Evolutionary conservation across 2,113 vertebrate genomes (phyloP), one percentile per base, ranked within the genome.

Genomic region (Stigmatopora nigra): DNA sequence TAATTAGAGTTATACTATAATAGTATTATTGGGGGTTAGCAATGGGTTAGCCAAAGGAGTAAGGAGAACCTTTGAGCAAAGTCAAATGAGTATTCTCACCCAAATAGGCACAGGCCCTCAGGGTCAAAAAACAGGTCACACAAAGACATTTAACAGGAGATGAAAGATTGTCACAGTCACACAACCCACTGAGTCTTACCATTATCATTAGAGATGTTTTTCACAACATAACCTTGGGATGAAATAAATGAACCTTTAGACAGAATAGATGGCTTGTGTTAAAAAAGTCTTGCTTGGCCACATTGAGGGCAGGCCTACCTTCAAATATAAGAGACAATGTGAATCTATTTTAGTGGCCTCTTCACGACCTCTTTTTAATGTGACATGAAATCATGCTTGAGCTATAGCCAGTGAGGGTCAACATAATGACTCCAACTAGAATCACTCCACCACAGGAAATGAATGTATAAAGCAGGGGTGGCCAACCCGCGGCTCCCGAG

Each of bases 131-230:
- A 71, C 35, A 79, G 82, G 79, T 83, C 79, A 76, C 19, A n/a
- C 67, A 35, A 65, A 81, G 74, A 81, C 80, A 72, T 82, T 76
- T 80, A 75, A 72, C 11, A 6, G 71, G 78, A 69, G 66, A 80
- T 82, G 77, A 81, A 78, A 78, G 71, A 84, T 84, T 35, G 46
- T 70, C 74, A 68, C 65, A 74, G 77, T 81, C 71, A 82, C 77
- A 78, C 69, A 78, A 76, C 81, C 82, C 78, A 76, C 83, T 78
- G 83, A 79, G 83, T 81, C 81, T 80, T 67, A 68, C 82, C 77
- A 79, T 87, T 75, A 84, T 88, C 84, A 86, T 87, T 84, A 89
- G 80, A 73, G 71, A 84, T 86, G 83, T 84, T 88, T 82, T 82
- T 84, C 79, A 75, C 75, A 82, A 84, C 81, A 82, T 71, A 74